phyloP scores from a whole-genome alignment of 2,888 invertebrate species.

The Clitarchus hookeri region DNA sequence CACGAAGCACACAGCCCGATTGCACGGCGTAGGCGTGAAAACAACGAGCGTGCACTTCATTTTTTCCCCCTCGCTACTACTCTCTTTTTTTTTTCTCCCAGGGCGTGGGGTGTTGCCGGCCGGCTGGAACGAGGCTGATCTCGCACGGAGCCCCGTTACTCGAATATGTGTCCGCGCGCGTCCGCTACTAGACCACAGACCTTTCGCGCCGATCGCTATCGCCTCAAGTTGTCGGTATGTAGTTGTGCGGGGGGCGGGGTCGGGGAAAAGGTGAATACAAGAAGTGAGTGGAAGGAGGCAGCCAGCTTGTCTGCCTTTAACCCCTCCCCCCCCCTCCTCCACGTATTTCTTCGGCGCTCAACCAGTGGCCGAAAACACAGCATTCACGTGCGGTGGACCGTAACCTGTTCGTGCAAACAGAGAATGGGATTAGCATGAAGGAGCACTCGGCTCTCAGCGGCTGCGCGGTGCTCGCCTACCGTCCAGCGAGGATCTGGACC shows the following conservation, averaged over 20 bases:
- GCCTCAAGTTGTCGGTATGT: too few relatives aligned
- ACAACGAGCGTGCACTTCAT: background rate
- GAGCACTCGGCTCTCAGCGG: too few relatives aligned
- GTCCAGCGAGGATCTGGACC: background rate
- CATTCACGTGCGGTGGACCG: background rate
- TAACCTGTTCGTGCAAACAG: conserved; percentile 14
- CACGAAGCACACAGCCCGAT: background rate
- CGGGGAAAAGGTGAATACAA: too few relatives aligned
- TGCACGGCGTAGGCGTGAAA: background rate
- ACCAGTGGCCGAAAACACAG: background rate
- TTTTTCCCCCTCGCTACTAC: background rate
- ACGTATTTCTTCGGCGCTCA: background rate
- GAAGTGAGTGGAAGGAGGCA: too few relatives aligned
- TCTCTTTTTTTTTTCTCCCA: background rate
- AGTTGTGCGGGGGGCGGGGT: too few relatives aligned
- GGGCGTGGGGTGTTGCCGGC: background rate
- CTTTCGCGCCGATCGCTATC: too few relatives aligned
- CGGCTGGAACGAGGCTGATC: background rate
- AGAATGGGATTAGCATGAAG: background rate
- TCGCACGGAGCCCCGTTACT: background rate
- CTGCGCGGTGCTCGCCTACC: too few relatives aligned
- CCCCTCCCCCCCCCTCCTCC: background rate
- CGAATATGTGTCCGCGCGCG: background rate
- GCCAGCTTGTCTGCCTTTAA: too few relatives aligned
- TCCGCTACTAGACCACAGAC: background rate